Base-by-base conservation (phyloP, 2,797 vertebrate species). In the Corythornis leucogaster region DNA sequence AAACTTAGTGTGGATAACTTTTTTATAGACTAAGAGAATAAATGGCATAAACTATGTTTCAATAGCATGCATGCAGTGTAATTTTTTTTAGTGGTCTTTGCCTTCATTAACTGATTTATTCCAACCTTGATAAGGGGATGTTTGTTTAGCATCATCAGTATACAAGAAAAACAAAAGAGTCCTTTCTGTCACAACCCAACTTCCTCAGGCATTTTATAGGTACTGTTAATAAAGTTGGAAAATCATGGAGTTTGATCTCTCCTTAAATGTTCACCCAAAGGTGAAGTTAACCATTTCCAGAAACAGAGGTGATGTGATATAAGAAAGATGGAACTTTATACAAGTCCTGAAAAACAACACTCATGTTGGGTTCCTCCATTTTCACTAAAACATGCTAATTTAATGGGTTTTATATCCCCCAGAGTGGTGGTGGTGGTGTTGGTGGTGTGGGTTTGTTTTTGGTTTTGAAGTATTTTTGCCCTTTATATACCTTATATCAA, bases 161-260 rank as follows among this genome's bases (percentile, higher is more conserved):
- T 11, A n/a, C 3, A 51, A 43, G 28, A 75, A 86, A 46, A 84
- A 17, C 22, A 54, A 64, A 62, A 54, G 43, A 4, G 20, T 85
- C 67, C 16, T 26, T 78, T 69, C 16, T 73, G 11, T 74, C 48
- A 74, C 28, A 62, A 12, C 15, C 6, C 15, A 19, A 1, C 16
- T 68, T 89, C 40, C 69, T 87, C 12, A 51, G 69, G 50, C 54
- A 6, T 78, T 91, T 92, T 89, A 33, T 58, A 28, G 30, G 13
- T 81, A 33, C 18, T 62, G 46, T 87, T 95, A 83, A 73, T 89
- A 74, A 84, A 90, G 59, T 35, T 86, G 83, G 26, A 87, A 93
- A 71, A 71, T 33, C 2, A 7, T 20, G 70, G 55, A 85, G 51
- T 85, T 78, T 83, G 24, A 26, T 55, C 11, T 75, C n/a, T 87